Evolutionary conservation across 2,797 vertebrate genomes (phyloP), one percentile per base, ranked within the genome.

Genomic region (Lateolabrax maculatus): DNA sequence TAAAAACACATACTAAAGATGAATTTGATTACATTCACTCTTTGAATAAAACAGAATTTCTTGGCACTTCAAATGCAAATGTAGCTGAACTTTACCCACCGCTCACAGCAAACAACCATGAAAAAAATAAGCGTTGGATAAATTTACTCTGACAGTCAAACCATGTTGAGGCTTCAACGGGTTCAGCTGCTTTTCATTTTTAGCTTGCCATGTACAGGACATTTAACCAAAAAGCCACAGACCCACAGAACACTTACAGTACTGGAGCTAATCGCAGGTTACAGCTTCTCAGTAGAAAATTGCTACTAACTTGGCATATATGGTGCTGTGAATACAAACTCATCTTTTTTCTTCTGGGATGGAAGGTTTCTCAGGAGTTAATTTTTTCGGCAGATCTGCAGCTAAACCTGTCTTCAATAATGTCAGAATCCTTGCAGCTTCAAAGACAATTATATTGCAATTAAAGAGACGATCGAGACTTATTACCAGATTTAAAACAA

Each of bases 211-310:
- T 66, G 55, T 60, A 49, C 41, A 66, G 23, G 46, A 51, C 10
- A 44, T 70, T 58, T 49, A 56, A 74, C 70, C 64, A 85, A 68
- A 80, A 68, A 66, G 49, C 41, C 44, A 79, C 51, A 72, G 37
- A 58, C 21, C 68, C 49, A 56, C 71, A 56, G 57, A 70, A 43
- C 57, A 60, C 48, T 55, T 44, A 63, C 53, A 61, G 61, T 44
- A 52, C 61, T 72, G 77, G 7, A 67, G 62, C 62, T 72, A 75
- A 88, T 71, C 58, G 8, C 83, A 79, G 63, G 61, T 75, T 69
- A 62, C 61, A 83, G 71, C 61, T 76, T 64, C 51, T 67, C 51
- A 64, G 78, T 39, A 31, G 61, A 73, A 80, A 80, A 66, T 78
- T 68, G 57, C 71, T 19, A 31, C 51, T 51, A 71, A 83, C 34